Evolutionary conservation across 1,140 invertebrate species (phyloP).

Genomic region (Drosophila ironensis): DNA sequence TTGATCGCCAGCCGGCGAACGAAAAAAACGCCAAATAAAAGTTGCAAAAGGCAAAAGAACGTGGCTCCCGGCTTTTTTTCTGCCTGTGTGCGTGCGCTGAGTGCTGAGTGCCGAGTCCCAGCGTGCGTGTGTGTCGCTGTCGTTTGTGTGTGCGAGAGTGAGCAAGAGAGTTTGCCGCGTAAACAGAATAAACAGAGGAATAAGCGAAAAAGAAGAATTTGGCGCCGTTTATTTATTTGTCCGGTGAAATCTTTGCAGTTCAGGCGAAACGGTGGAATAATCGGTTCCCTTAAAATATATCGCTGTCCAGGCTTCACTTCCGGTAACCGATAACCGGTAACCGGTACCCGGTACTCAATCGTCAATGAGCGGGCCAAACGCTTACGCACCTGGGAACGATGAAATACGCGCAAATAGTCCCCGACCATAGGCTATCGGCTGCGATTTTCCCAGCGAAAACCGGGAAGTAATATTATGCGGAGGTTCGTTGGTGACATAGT

Average conservation of each 20-base stretch:
- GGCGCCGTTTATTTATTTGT: slow-evolving; percentile 69
- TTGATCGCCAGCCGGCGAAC: slow-evolving; percentile 32
- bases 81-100: slow-evolving; percentile 36
- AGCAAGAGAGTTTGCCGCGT: too few relatives aligned
- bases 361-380: too few relatives aligned
- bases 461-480: slow-evolving; percentile 61
- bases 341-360: too few relatives aligned
- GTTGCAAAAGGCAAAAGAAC: slow-evolving; percentile 39
- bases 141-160: slow-evolving; percentile 34
- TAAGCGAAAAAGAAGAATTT: slow-evolving; percentile 29
- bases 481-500: slow-evolving; percentile 32
- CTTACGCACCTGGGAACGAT: too few relatives aligned
- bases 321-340: too few relatives aligned
- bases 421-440: too few relatives aligned
- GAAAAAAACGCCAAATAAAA: not conserved
- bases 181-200: slow-evolving; percentile 30
- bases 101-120: too few relatives aligned
- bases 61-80: slow-evolving; percentile 59
- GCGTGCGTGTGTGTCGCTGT: slow-evolving; percentile 20
- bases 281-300: too few relatives aligned
- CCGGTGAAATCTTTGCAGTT: slow-evolving; percentile 1
- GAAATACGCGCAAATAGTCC: too few relatives aligned
- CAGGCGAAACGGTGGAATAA: too few relatives aligned
- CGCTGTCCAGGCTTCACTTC: too few relatives aligned
- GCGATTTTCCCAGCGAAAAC: slow-evolving; percentile 58